Percentiles rank a stretch among this genome's conserved stretches.
These are phyloP conservation scores for Thymelicus acteon DNA, from an alignment of 2,888 invertebrate species.

Conservation along the genomic window DNA sequence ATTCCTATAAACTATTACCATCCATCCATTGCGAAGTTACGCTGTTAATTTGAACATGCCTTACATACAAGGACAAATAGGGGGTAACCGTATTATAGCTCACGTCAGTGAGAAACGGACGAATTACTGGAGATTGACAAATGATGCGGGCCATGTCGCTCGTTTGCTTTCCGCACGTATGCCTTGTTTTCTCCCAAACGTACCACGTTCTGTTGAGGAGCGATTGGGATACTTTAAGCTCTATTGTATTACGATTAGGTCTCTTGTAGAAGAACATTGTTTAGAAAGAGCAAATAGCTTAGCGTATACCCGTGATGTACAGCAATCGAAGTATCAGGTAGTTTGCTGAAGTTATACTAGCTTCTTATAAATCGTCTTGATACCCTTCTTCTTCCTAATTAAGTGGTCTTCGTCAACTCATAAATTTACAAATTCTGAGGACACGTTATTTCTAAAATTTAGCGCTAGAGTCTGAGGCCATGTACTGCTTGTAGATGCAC, in stretches of 20 bases:
- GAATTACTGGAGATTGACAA: constrained; percentile 36
- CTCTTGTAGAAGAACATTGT: background rate
- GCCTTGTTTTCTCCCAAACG: constrained; percentile 26
- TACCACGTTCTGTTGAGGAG: constrained; percentile 4
- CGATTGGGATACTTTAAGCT: background rate
- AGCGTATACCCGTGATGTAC: background rate
- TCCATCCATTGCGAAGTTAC: constrained; percentile 17
- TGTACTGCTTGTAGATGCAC: no score
- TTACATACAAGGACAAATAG: constrained; percentile 36
- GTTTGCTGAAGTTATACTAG: background rate
- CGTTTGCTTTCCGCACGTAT: constrained; percentile 35
- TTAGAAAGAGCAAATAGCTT: constrained; percentile 3
- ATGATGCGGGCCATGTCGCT: constrained; percentile 39
- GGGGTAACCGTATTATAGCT: constrained; percentile 34
- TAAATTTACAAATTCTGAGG: no score
- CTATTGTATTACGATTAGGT: background rate
- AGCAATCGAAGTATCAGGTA: constrained; percentile 2
- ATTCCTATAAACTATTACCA: constrained; percentile 7
- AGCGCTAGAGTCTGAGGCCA: no score
- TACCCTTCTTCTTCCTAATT: no score
- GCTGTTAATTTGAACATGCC: constrained; percentile 38
- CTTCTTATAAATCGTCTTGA: constrained; percentile 1
- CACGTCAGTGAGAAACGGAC: constrained; percentile 34
- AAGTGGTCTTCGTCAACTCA: no score
- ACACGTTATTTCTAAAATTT: no score